Percentiles rank a stretch among this genome's conserved stretches.
phyloP scores from a whole-genome alignment of 1,140 invertebrate genomes.

The Capitella teleta region DNA sequence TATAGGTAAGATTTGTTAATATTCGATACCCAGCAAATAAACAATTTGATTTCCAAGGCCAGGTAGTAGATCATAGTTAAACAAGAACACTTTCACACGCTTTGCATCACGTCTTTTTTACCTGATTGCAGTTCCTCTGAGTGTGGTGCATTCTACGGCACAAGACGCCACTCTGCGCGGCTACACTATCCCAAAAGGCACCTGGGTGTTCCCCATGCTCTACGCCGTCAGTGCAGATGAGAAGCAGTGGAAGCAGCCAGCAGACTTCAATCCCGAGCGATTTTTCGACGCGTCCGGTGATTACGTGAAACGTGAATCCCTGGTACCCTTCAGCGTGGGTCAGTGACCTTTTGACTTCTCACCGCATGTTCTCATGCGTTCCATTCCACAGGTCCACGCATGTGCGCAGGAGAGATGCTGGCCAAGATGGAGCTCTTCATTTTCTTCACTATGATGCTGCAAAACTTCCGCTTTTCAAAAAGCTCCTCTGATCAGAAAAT shows the following conservation, averaged over 20 bases:
- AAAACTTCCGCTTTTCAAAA: constrained; percentile 24
- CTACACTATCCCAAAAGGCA: constrained; percentile 66
- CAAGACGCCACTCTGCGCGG: no score
- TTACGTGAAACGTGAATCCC: constrained; percentile 50
- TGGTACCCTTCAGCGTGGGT: constrained; percentile 21
- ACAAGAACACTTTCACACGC: no score
- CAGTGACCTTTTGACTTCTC: constrained; percentile 1
- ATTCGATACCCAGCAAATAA: no score
- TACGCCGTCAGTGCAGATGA: constrained; percentile 44
- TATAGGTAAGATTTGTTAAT: no score
- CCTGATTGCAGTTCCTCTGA: no score
- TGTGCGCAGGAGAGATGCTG: constrained; percentile 27
- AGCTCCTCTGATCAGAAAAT: no score
- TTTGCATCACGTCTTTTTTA: no score
- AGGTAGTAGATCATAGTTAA: no score
- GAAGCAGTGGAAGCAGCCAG: constrained; percentile 9
- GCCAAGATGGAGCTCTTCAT: constrained; percentile 34
- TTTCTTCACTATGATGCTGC: constrained; percentile 29
- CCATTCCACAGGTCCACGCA: constrained; percentile 52
- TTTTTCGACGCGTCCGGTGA: constrained; percentile 52
- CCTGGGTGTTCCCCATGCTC: constrained; percentile 71
- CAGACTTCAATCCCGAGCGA: constrained; percentile 7
- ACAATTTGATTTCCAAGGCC: no score
- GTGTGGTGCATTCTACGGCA: no score
- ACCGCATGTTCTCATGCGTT: neutral